Evolutionary conservation across 2,113 vertebrate species (phyloP).

Genomic region (Seriola aureovittata): DNA sequence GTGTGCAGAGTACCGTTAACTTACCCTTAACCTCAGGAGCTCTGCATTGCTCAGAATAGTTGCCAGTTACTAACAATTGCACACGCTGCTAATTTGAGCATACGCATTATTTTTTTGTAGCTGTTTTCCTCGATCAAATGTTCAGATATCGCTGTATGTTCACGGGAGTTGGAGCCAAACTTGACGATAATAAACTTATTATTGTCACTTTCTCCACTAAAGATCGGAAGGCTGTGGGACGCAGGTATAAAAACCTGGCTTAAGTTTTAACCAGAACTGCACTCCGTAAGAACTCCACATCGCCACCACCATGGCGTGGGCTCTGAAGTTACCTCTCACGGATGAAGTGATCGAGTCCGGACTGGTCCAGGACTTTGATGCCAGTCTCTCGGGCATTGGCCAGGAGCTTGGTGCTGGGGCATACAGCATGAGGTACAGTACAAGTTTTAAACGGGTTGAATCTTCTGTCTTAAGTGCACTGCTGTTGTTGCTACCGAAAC

Average conservation of each 20-base stretch:
- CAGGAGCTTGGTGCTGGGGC: constrained; percentile 97
- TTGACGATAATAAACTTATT: neutral
- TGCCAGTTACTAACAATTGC: neutral
- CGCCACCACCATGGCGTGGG: constrained; percentile 91
- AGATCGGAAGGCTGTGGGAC: constrained; percentile 29
- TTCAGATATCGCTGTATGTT: neutral
- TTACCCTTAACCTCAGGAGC: neutral
- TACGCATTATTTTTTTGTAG: neutral
- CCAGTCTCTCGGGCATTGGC: constrained; percentile 97
- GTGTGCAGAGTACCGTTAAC: neutral
- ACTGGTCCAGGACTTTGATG: constrained; percentile 97
- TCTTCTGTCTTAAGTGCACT: neutral
- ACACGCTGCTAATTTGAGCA: neutral
- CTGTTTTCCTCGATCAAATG: neutral
- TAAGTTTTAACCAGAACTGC: constrained; percentile 44
- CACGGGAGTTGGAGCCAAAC: neutral
- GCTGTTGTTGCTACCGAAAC: neutral
- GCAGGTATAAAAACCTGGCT: constrained; percentile 3
- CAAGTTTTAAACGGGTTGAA: neutral
- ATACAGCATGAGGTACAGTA: constrained; percentile 97
- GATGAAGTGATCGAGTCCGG: constrained; percentile 98
- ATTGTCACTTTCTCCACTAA: neutral
- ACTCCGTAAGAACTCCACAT: constrained; percentile 34
- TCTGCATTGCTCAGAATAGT: neutral
- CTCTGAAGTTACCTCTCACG: constrained; percentile 94